A percentile compares a stretch with the other conserved stretches of the same genome.
phyloP scores from a whole-genome alignment of 2,888 invertebrate species.

The Magallana nippona region DNA sequence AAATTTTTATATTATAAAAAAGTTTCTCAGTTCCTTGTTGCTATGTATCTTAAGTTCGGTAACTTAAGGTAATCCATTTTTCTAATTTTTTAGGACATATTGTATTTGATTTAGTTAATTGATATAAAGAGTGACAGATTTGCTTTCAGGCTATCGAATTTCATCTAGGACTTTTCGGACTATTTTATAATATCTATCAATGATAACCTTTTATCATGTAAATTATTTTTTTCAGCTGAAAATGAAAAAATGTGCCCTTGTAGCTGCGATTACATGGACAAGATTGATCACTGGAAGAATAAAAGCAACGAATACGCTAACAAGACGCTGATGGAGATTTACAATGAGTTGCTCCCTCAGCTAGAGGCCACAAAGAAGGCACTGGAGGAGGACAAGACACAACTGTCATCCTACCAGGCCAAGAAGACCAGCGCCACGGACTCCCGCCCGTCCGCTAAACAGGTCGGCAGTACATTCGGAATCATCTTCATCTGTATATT shows the following conservation, averaged over 20 bases:
- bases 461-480: not conserved
- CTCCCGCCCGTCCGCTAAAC: conserved; percentile 22
- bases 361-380: conserved; percentile 25
- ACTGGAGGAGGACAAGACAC: conserved; percentile 6
- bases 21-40: too few relatives aligned
- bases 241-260: conserved; percentile 7
- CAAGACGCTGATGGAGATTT: conserved; percentile 26
- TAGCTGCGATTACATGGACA: conserved; percentile 9
- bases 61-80: too few relatives aligned
- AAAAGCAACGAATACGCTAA: not conserved
- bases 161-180: too few relatives aligned
- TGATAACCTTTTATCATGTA: not conserved
- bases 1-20: too few relatives aligned
- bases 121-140: too few relatives aligned
- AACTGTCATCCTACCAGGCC: conserved; percentile 25
- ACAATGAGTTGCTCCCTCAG: conserved; percentile 27
- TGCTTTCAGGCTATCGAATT: too few relatives aligned
- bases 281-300: conserved; percentile 19
- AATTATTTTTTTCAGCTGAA: not conserved
- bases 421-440: conserved; percentile 21
- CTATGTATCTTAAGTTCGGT: too few relatives aligned
- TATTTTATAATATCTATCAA: too few relatives aligned
- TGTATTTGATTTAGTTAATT: too few relatives aligned
- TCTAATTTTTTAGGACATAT: too few relatives aligned
- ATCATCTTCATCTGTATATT: conserved; percentile 1